Conservation (phyloP, 1,140 invertebrate species). For the Lepidurus apus region DNA sequence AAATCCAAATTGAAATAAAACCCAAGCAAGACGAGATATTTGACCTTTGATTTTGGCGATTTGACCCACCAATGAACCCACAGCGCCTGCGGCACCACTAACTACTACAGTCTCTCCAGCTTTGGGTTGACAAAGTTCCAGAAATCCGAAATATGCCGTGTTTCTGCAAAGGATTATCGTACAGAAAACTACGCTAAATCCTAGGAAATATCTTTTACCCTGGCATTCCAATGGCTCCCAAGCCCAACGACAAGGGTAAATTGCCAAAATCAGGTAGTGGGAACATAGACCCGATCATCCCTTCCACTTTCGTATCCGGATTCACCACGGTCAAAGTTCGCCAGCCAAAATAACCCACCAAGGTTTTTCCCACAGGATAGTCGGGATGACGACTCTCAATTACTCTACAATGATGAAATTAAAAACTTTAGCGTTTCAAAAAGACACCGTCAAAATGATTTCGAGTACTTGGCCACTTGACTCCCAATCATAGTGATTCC, state of each 20-base stretch:
- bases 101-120: slow-evolving; percentile 62
- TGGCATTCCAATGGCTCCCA: slow-evolving; percentile 60
- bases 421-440: slow-evolving; percentile 23
- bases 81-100: slow-evolving; percentile 56
- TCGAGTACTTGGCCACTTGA: slow-evolving; percentile 40
- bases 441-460: slow-evolving; percentile 25
- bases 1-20: slow-evolving; percentile 29
- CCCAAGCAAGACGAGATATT: slow-evolving; percentile 35
- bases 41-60: slow-evolving; percentile 61
- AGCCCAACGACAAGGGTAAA: slow-evolving; percentile 53
- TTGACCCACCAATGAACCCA: slow-evolving; percentile 65
- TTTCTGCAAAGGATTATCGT: slow-evolving; percentile 49
- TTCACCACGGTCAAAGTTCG: slow-evolving; percentile 49
- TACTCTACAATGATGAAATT: slow-evolving; percentile 39
- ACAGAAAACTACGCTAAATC: neutral
- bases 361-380: slow-evolving; percentile 54
- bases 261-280: slow-evolving; percentile 51
- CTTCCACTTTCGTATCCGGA: slow-evolving; percentile 34
- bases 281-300: slow-evolving; percentile 42
- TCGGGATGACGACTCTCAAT: slow-evolving; percentile 56
- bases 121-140: slow-evolving; percentile 62
- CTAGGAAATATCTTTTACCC: slow-evolving; percentile 45
- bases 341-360: slow-evolving; percentile 58
- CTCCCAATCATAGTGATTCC: slow-evolving; percentile 38
- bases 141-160: slow-evolving; percentile 65